Base-by-base conservation (phyloP, 2,888 invertebrate species). In the Anodontia alba region DNA sequence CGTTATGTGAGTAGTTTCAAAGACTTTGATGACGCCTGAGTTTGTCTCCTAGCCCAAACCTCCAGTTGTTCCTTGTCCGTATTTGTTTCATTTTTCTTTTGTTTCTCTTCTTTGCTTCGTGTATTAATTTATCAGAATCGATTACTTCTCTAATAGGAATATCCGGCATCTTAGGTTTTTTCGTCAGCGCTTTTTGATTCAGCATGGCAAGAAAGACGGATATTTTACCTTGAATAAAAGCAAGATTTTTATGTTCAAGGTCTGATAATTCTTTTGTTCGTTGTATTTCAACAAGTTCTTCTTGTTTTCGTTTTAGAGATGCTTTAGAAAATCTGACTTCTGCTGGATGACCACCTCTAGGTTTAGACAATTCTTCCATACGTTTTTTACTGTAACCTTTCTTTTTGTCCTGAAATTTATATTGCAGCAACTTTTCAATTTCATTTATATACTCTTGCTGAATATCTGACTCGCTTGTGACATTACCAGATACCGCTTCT, bases 301-400 rank as follows among this genome's bases (percentile, higher is more conserved):
- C 79, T n/a, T 85, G 78, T 46, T 77, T 82, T 26, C 76, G 80
- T 69, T 78, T 75, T 20, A 88, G 74, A n/a, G 83, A 85, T 51
- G 80, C 76, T 66, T 87, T 88, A 0, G 88, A 86, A 68, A 87
- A 88, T 26, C 87, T 67, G 0, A 87, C 73, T 51, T 86, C 87
- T 20, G 82, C 82, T 17, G 82, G 82, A 0, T 72, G 81, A 15
- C 84, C 88, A 1, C 82, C 82, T 73, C 82, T 80, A 0, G 88
- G 88, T 29, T 57, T 75, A 12, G 86, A 72, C 2, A 88, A 62
- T 73, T 86, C 80, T 0, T 80, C 73, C 8, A 88, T 70, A 17
- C 87, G 82, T 62, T 78, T 73, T 38, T 62, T 76, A 23, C 71
- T 83, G 46, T 69, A 84, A 17, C 77, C 79, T 76, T 78, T 74